These are phyloP conservation scores for Sciaenops ocellatus DNA, from an alignment of 2,797 vertebrate genomes.

Conservation along the genomic window DNA sequence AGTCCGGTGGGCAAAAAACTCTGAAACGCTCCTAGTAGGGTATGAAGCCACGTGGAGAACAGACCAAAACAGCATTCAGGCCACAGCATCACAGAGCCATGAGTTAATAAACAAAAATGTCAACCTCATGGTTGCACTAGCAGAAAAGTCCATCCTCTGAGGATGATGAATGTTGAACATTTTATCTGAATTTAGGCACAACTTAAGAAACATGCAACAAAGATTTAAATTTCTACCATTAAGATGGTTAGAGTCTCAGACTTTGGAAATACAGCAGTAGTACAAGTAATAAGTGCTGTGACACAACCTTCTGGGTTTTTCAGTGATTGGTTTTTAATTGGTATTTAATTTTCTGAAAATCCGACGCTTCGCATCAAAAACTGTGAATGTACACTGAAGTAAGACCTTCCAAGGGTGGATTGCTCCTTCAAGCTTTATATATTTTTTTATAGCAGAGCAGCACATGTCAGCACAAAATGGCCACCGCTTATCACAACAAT, in stretches of 20 bases:
- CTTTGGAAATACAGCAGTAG: not conserved
- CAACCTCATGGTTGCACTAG: not conserved
- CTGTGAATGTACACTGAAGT: slow-evolving; percentile 7
- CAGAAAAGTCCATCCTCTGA: not conserved
- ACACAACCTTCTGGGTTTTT: not conserved
- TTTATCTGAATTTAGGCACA: not conserved
- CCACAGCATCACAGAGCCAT: too few species aligned
- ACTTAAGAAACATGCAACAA: not conserved
- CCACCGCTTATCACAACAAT: slow-evolving; percentile 49
- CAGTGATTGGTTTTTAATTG: not conserved
- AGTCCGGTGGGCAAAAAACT: too few species aligned
- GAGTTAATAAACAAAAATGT: not conserved
- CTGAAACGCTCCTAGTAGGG: too few species aligned
- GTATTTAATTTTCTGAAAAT: slow-evolving; percentile 1
- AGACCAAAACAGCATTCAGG: too few species aligned
- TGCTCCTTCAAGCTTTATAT: slow-evolving; percentile 26
- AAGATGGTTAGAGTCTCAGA: not conserved
- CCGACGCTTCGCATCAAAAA: not conserved
- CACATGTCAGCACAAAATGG: slow-evolving; percentile 52
- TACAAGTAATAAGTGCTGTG: not conserved
- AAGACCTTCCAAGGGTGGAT: not conserved
- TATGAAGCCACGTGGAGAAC: too few species aligned
- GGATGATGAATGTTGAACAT: not conserved
- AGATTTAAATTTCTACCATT: not conserved
- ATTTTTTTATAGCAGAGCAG: slow-evolving; percentile 33